Base-by-base conservation (phyloP, 2,888 invertebrate species). In the Girardia tigrina region DNA sequence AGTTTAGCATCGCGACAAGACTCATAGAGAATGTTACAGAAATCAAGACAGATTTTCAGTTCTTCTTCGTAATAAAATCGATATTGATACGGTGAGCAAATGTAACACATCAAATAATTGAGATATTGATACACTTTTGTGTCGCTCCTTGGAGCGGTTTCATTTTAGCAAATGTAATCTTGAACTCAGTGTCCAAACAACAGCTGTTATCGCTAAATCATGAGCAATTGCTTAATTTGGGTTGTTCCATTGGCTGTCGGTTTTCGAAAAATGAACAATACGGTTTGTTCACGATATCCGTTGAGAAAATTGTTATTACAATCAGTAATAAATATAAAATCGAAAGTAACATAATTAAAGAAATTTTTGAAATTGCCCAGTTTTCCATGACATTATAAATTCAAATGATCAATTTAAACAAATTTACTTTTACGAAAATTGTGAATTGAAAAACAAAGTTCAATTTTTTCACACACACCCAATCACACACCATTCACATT, bases 61-160 rank as follows among this genome's bases (percentile, higher is more conserved):
- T 81, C 79, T 78, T 84, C 84, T 70, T 80, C 70, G 1, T 27
- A 26, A 56, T 78, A 78, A 70, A 78, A 78, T 29, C 28, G 69
- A 78, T 82, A 81, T 79, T 84, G 84, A 76, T 81, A 80, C 0
- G 84, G 84, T 0, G 83, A 81, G 77, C 84, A 84, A 6, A 84
- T 82, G 77, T 84, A 84, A 77, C 84, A 84, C 84, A 84, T 84
- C 27, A 84, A 79, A 77, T 82, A 83, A 79, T 84, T 84, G 1
- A 83, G 80, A 77, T 83, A 83, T 72, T 80, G 77, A 83, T 83
- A 75, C 84, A 84, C 20, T 80, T 80, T 0, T 77, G 79, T 0
- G 83, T 82, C 8, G 84, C 82, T 0, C 84, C 84, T 28, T 82
- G 80, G 0, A 84, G 79, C 0, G 84, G 83, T 77, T 84, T 84